Evolutionary conservation across 2,797 vertebrate genomes (phyloP).

Genomic region (Enteromius viviparus): DNA sequence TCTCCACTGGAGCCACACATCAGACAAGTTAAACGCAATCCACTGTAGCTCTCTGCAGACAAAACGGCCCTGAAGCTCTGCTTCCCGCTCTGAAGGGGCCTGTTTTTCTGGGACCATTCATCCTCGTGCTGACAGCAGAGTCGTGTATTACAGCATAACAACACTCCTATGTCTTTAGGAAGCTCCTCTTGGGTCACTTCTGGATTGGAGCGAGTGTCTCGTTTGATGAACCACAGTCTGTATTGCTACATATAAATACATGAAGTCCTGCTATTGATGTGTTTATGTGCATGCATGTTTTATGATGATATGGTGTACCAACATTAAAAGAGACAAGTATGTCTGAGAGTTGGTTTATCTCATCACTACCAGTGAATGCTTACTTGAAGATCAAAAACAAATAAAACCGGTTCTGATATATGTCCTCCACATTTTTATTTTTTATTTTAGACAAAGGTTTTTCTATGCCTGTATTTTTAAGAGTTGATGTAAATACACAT

Average conservation of each 20-base stretch:
- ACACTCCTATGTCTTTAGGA: neutral
- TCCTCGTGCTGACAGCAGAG: neutral
- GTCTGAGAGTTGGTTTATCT: neutral
- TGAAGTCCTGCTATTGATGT: neutral
- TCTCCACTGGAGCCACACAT: neutral
- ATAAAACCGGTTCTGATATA: neutral
- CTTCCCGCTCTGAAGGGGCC: neutral
- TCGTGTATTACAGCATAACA: neutral
- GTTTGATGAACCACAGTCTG: neutral
- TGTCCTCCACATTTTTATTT: too few species aligned
- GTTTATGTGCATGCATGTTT: neutral
- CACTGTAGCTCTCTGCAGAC: neutral
- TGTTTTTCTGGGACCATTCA: neutral
- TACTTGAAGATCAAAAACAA: neutral
- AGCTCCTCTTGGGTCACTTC: neutral
- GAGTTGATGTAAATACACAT: neutral
- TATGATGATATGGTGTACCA: neutral
- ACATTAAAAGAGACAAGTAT: neutral
- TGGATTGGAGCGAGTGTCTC: neutral
- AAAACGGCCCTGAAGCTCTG: neutral
- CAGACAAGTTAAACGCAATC: neutral
- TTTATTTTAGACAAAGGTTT: too few species aligned
- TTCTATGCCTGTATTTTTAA: too few species aligned
- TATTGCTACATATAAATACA: neutral
- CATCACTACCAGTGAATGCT: neutral